phyloP scores from a whole-genome alignment of 2,888 invertebrate genomes.

The Eristalis arbustorum region DNA sequence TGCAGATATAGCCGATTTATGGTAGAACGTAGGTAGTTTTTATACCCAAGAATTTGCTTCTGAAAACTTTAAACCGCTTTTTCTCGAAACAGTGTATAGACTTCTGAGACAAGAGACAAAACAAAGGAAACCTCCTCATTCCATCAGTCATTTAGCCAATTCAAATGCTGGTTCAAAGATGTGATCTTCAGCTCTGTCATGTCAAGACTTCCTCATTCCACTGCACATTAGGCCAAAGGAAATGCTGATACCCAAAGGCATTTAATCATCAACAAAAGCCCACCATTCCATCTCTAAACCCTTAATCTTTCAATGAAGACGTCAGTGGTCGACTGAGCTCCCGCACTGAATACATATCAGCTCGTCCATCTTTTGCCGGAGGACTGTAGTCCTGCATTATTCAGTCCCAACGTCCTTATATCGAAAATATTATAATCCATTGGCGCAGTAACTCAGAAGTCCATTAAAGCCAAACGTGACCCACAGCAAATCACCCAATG shows the following conservation, averaged over 20 bases:
- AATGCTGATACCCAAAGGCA: neutral
- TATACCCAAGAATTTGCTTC: too few relatives aligned
- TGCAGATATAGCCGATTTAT: too few relatives aligned
- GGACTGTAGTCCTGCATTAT: neutral
- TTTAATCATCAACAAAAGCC: neutral
- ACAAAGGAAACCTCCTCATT: too few relatives aligned
- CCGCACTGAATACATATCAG: neutral
- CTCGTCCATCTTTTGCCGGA: neutral
- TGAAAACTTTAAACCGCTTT: too few relatives aligned
- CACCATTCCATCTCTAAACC: neutral
- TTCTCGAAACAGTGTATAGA: too few relatives aligned
- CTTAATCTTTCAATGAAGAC: neutral
- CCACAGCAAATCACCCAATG: neutral
- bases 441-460: neutral
- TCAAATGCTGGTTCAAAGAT: too few relatives aligned
- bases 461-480: neutral
- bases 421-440: neutral
- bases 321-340: neutral
- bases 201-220: too few relatives aligned
- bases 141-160: too few relatives aligned
- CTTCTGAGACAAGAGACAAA: neutral
- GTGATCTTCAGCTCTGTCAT: too few relatives aligned
- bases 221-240: too few relatives aligned
- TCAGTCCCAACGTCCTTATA: neutral
- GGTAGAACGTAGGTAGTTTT: too few relatives aligned